Evolutionary conservation across 1,140 invertebrate species (phyloP).

Genomic region (Platyura marginata): DNA sequence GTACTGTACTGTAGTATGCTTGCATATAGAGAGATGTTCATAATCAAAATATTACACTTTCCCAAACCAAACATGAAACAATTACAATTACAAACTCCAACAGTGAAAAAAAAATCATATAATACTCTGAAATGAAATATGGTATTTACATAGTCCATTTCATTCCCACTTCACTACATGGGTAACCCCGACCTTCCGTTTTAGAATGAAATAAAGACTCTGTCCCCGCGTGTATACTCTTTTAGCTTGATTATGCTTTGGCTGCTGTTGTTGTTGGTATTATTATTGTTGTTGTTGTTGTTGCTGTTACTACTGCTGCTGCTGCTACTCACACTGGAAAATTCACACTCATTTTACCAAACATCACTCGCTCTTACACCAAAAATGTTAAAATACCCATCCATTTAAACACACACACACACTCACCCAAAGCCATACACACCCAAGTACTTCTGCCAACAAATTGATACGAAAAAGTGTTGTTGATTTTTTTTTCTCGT

Average conservation of each 20-base stretch:
- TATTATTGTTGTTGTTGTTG: no score
- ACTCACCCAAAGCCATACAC: no score
- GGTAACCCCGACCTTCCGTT: not conserved
- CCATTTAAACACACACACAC: no score
- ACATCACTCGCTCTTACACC: not conserved
- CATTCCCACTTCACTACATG: not conserved
- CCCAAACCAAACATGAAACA: not conserved
- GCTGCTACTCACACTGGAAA: not conserved
- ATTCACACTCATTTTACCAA: not conserved
- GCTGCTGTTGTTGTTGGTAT: no score
- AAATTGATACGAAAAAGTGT: no score
- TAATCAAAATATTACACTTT: not conserved
- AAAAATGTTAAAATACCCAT: not conserved
- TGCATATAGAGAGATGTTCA: no score
- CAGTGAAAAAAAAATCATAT: not conserved
- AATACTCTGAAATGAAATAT: not conserved
- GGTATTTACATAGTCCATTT: not conserved
- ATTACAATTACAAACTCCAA: not conserved
- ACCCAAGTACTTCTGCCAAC: not conserved
- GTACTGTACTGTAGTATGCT: no score
- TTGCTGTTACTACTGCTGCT: not conserved
- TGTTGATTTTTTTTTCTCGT: not conserved
- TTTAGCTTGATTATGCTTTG: no score
- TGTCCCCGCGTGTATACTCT: not conserved
- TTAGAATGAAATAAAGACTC: not conserved